A percentile compares a stretch with the other conserved stretches of the same genome.
phyloP scores from a whole-genome alignment of 2,888 invertebrate genomes.

The Boloria euphrosyne region DNA sequence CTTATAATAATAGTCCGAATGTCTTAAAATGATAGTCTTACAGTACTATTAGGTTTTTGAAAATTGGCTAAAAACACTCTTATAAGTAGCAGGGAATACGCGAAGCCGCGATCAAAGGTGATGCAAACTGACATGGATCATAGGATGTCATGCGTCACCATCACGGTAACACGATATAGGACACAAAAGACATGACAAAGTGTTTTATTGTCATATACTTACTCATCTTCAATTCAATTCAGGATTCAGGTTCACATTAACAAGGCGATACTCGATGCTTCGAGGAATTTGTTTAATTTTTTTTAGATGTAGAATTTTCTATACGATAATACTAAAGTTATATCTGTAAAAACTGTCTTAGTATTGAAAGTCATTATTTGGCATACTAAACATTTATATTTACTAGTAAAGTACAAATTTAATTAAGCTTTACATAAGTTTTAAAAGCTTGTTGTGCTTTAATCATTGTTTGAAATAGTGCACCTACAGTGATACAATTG shows the following conservation, averaged over 20 bases:
- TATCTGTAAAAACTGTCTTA: not conserved
- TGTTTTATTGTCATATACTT: slow-evolving; percentile 35
- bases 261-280: not conserved
- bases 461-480: not conserved
- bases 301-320: not conserved
- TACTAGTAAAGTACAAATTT: no score
- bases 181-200: slow-evolving; percentile 34
- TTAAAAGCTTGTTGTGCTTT: no score
- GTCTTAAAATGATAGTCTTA: not conserved
- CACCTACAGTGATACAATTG: not conserved
- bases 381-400: no score
- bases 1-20: no score
- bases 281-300: not conserved
- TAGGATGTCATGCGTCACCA: slow-evolving; percentile 25
- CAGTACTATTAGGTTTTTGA: not conserved
- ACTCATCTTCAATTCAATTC: slow-evolving; percentile 35
- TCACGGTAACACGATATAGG: slow-evolving; percentile 32
- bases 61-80: not conserved
- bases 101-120: slow-evolving; percentile 26
- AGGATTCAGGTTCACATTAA: not conserved
- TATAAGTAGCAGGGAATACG: slow-evolving; percentile 1
- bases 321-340: not conserved
- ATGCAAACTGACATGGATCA: slow-evolving; percentile 28
- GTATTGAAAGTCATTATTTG: no score
- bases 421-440: no score